These are phyloP conservation scores for Drosophila rufa DNA, from an alignment of 1,140 invertebrate species.

Conservation along the genomic window DNA sequence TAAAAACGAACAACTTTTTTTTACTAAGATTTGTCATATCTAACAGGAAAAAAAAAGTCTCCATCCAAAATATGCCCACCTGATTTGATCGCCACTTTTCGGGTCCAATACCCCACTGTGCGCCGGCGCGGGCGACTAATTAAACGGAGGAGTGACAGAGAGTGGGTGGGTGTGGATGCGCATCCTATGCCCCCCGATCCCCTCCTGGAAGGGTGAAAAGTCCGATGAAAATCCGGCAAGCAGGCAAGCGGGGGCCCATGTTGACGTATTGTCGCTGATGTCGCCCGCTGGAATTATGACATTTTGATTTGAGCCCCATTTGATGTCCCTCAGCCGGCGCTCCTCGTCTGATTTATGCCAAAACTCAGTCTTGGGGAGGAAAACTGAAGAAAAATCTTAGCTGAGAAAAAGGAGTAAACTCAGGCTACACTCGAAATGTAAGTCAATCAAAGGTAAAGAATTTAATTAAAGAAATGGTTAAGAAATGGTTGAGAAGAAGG, in stretches of 20 bases:
- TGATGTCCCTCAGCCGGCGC: conserved; percentile 75
- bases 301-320: conserved; percentile 80
- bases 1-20: too few relatives aligned
- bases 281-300: conserved; percentile 71
- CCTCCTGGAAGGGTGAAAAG: not conserved
- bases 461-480: too few relatives aligned
- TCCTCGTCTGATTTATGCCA: conserved; percentile 54
- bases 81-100: too few relatives aligned
- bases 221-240: not conserved
- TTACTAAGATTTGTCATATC: too few relatives aligned
- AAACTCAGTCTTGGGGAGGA: not conserved
- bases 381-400: conserved; percentile 6
- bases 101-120: too few relatives aligned
- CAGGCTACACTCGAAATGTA: too few relatives aligned
- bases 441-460: too few relatives aligned
- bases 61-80: too few relatives aligned
- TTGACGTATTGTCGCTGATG: conserved; percentile 81
- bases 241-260: conserved; percentile 10
- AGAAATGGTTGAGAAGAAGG: too few relatives aligned
- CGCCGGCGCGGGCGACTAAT: conserved; percentile 67
- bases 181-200: not conserved
- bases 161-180: conserved; percentile 18
- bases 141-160: conserved; percentile 57
- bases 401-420: not conserved
- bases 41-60: too few relatives aligned